Base-by-base conservation (phyloP, 2,888 invertebrate species). In the Apodemia duryi region DNA sequence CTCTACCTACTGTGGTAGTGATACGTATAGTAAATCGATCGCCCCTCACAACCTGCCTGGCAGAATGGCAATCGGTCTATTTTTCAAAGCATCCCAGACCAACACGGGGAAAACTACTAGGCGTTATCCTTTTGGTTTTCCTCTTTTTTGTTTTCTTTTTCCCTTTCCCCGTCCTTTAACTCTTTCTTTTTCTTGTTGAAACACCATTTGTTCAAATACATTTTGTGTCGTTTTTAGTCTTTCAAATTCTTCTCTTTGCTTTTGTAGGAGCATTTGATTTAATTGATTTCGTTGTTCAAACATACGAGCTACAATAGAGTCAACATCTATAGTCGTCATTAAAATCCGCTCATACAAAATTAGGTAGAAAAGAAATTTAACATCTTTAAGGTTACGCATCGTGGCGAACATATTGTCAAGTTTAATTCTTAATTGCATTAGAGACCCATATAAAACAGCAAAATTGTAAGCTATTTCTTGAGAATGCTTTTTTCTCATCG, bases 291-390 rank as follows among this genome's bases (percentile, higher is more conserved):
- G 71, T 6, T 73, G 13, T 4, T 65, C 5, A 35, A 75, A 80
- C 28, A 81, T 70, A 13, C 71, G 74, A 10, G 74, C 68, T 0
- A 77, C 70, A 13, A 75, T 72, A 7, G 72, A 68, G 1, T 60
- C 65, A 0, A 78, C 69, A 46, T 84, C 83, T 0, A 77, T 69
- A 61, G 74, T 73, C 0, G 69, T 67, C 0, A 77, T 73, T 32
- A 84, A 63, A 0, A 78, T 63, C 11, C 77, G 77, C 65, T 84
- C 81, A 61, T 84, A 84, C 0, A 79, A 6, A 1, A 79, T 70
- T 0, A 84, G 43, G 46, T 41, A 77, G 75, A 75, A 81, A 2
- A 81, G 2, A 35, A 82, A 80, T 62, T 76, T 76, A 0, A 73
- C 69, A 0, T 1, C 0, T 0, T 4, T 1, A 0, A 79, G 67